These are phyloP conservation scores for Arbacia lixula DNA, from an alignment of 53 echinoderm and acorn worm genomes.

Conservation along the genomic window DNA sequence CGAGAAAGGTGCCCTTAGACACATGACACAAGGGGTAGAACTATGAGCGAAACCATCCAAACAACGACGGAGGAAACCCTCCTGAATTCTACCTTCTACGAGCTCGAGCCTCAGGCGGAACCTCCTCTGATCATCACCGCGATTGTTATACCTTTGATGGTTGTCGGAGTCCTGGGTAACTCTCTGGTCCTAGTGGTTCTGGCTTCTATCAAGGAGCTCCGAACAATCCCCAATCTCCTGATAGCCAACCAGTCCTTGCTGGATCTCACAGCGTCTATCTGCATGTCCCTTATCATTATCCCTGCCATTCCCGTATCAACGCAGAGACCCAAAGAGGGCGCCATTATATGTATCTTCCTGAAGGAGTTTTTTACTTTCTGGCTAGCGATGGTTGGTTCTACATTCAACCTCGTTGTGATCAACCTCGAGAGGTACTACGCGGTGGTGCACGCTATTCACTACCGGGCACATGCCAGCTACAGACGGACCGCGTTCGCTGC, in stretches of 20 bases:
- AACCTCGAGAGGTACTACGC: conserved; percentile 72
- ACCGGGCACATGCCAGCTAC: conserved; percentile 24
- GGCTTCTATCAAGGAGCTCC: conserved; percentile 32
- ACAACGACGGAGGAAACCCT: too few relatives aligned
- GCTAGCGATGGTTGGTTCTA: conserved; percentile 62
- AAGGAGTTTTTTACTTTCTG: conserved; percentile 64
- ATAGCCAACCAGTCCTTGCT: conserved; percentile 69
- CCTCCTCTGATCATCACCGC: too few relatives aligned
- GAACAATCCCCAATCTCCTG: conserved; percentile 54
- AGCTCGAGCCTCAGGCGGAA: too few relatives aligned
- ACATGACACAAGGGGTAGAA: too few relatives aligned
- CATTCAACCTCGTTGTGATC: conserved; percentile 61
- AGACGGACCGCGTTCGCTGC: not conserved
- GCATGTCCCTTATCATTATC: conserved; percentile 37
- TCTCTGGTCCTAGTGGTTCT: conserved; percentile 58
- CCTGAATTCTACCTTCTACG: too few relatives aligned
- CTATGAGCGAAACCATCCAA: too few relatives aligned
- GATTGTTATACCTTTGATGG: too few relatives aligned
- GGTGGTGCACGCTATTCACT: conserved; percentile 60
- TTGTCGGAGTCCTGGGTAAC: conserved; percentile 64
- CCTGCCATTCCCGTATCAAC: not conserved
- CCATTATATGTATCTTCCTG: conserved; percentile 59
- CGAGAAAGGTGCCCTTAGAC: too few relatives aligned
- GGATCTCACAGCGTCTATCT: conserved; percentile 58
- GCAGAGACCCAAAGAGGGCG: not conserved